Base-by-base conservation (phyloP, 2,888 invertebrate genomes). In the Aquatica leii region DNA sequence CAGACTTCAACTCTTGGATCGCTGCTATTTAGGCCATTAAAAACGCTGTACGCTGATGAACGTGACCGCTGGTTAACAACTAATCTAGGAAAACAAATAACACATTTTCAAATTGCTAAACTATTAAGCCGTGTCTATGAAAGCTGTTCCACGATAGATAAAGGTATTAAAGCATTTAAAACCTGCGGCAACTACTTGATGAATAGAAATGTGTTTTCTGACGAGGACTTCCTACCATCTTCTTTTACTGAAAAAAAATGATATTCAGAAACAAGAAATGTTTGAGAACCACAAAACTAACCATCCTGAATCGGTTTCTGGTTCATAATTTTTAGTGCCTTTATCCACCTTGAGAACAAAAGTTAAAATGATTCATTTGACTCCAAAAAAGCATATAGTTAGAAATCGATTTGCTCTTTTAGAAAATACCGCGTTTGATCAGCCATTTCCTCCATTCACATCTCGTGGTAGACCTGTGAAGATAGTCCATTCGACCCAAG, bases 1-100 rank as follows among this genome's bases (percentile, higher is more conserved):
- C n/a, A n/a, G n/a, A n/a, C n/a, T n/a, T n/a, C 61, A 61, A 21
- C 61, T 49, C n/a, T 14, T 55, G 34, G 56, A 61, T 24, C 34
- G 43, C 14, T 52, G 43, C 17, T 59, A 40, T 43, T 59, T 18
- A 54, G 35, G 53, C 34, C 61, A 20, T 24, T 61, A 8, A 61
- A 61, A 41, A 20, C 18, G 1, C 49, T 50, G 5, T 61, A 61
- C 46, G 41, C 31, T 11, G 11, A 20, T 21, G 53, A 15, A 21
- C 48, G 55, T 35, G 56, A 61, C 12, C 37, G 35, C 1, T 56
- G 56, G 61, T 15, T 61, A 51, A 48, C 37, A 14, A 61, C 48
- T 41, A 37, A 55, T 34, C 50, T 40, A 14, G 61, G 31, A 24
- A 2, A 6, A 4, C 12, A 24, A 15, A 37, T 40, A 12, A 40